Evolutionary conservation across 2,888 invertebrate species (phyloP).

Genomic region (Athetis lepigone): DNA sequence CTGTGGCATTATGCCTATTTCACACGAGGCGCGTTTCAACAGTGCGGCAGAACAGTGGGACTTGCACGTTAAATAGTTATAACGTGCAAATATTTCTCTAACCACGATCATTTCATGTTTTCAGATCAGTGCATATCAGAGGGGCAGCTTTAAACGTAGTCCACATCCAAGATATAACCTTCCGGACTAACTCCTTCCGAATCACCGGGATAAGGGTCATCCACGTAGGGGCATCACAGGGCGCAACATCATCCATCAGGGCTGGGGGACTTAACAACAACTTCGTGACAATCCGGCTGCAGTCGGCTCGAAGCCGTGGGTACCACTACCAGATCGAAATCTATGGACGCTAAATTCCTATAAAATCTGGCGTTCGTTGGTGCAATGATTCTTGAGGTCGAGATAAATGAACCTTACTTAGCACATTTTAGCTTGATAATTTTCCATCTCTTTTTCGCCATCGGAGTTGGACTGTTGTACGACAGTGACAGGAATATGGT

Average conservation of each 20-base stretch:
- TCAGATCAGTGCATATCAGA: conserved; percentile 1
- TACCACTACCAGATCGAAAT: conserved; percentile 13
- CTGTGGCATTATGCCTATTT: no score
- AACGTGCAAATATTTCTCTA: not conserved
- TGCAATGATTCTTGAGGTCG: no score
- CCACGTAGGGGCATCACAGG: not conserved
- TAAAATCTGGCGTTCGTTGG: no score
- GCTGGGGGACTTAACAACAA: conserved; percentile 1
- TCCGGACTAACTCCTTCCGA: not conserved
- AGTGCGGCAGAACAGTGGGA: no score
- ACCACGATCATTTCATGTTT: not conserved
- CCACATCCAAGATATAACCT: not conserved
- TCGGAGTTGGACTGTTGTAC: no score
- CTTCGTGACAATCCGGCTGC: conserved; percentile 17
- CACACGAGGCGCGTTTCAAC: no score
- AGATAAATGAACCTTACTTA: no score
- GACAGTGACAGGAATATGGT: no score
- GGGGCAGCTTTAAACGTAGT: not conserved
- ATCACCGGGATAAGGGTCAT: conserved; percentile 3
- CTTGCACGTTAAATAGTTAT: no score
- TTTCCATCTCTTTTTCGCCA: no score
- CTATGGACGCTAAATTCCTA: conserved; percentile 16
- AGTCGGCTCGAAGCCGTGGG: conserved; percentile 7
- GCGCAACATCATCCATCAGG: not conserved
- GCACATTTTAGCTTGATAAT: no score